A percentile compares a stretch with the other conserved stretches of the same genome.
Evolutionary conservation across 1,140 invertebrate genomes (phyloP).

Genomic region (Eurytemora carolleeae): DNA sequence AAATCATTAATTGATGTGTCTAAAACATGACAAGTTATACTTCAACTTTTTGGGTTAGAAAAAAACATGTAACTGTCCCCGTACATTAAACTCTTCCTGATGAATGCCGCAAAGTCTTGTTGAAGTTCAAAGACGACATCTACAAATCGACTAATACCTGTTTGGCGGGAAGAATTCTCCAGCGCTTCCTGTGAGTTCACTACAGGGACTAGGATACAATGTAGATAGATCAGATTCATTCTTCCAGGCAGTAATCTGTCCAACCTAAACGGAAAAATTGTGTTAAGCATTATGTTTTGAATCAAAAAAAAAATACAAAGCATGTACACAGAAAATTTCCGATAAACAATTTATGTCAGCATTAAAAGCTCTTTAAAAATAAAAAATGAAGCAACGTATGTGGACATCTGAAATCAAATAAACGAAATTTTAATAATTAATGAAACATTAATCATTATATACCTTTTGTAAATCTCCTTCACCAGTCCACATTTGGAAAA

Average conservation of each 20-base stretch:
- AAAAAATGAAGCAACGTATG: not conserved
- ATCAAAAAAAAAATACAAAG: not conserved
- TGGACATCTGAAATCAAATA: not conserved
- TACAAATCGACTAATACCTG: no score
- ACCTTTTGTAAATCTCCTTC: not conserved
- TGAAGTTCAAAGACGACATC: no score
- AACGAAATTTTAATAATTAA: not conserved
- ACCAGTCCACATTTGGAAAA: conserved; percentile 7
- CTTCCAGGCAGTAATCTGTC: not conserved
- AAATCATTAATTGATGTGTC: not conserved
- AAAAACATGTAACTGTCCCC: no score
- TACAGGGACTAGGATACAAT: not conserved
- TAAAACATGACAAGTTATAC: no score
- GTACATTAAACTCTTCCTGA: no score
- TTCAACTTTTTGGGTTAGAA: no score
- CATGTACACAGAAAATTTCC: not conserved
- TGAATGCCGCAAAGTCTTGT: no score
- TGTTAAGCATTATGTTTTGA: not conserved
- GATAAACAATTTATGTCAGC: not conserved
- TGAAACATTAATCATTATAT: not conserved
- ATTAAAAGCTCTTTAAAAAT: no score
- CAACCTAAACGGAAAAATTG: no score
- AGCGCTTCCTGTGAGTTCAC: not conserved
- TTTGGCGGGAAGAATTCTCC: not conserved
- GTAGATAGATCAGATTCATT: not conserved